phyloP scores from a whole-genome alignment of 2,113 vertebrate genomes.

The Semnornis frantzii region DNA sequence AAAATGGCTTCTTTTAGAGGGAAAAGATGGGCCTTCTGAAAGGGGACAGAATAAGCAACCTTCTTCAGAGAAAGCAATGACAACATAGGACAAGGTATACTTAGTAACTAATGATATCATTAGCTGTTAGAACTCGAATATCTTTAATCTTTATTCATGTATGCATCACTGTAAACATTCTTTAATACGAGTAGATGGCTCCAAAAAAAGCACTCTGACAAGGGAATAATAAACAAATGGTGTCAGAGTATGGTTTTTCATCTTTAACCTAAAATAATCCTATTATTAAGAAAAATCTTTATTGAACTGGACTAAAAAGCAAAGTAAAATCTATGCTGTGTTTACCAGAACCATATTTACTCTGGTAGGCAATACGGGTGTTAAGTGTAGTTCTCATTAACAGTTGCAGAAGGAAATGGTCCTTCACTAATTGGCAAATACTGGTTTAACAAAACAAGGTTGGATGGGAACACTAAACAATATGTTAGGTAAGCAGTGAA shows the following conservation, averaged over 20 bases:
- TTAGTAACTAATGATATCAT: conserved; percentile 3
- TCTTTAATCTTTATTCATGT: background rate
- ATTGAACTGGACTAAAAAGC: background rate
- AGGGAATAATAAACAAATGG: background rate
- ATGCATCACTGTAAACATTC: background rate
- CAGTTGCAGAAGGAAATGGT: conserved; percentile 1
- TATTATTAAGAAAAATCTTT: background rate
- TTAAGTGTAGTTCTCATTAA: conserved; percentile 23
- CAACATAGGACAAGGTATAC: background rate
- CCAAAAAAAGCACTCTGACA: background rate
- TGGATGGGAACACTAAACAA: background rate
- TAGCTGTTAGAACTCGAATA: conserved; percentile 1
- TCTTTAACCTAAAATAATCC: background rate
- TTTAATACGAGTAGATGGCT: background rate
- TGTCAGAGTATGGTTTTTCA: background rate
- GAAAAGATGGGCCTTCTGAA: background rate
- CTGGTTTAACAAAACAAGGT: background rate
- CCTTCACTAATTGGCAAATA: conserved; percentile 9
- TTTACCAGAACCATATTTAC: background rate
- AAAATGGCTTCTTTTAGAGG: background rate
- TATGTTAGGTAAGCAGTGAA: background rate
- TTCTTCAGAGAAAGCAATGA: background rate
- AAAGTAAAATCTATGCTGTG: background rate
- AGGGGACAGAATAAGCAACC: background rate
- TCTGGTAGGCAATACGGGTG: background rate